phyloP scores from a whole-genome alignment of 2,888 invertebrate species.

The Philopedon plagiatum region DNA sequence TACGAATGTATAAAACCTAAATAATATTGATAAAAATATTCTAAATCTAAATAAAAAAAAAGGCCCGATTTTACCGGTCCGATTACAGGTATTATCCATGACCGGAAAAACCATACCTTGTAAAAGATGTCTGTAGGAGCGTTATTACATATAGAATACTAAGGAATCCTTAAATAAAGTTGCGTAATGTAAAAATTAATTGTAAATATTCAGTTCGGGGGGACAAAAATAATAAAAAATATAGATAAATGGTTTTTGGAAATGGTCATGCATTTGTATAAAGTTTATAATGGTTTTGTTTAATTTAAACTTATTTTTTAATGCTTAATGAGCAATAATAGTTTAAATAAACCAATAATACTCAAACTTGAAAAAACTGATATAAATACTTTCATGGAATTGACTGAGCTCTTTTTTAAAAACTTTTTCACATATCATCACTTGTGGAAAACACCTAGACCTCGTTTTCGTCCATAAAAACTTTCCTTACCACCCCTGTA shows the following conservation, averaged over 20 bases:
- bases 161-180: slow-evolving; percentile 25
- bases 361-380: too few relatives aligned
- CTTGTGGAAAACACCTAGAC: too few relatives aligned
- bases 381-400: too few relatives aligned
- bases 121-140: slow-evolving; percentile 19
- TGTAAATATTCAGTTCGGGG: slow-evolving; percentile 31
- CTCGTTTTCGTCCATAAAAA: too few relatives aligned
- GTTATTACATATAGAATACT: slow-evolving; percentile 28
- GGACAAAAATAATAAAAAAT: slow-evolving; percentile 13
- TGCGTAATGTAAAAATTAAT: slow-evolving; percentile 21
- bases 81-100: background rate
- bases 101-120: slow-evolving; percentile 9
- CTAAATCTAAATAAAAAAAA: slow-evolving; percentile 22
- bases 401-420: too few relatives aligned
- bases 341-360: too few relatives aligned
- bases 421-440: too few relatives aligned
- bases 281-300: background rate
- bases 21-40: slow-evolving; percentile 26
- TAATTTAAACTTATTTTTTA: background rate
- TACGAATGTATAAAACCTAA: slow-evolving; percentile 31
- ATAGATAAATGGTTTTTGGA: background rate
- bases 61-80: slow-evolving; percentile 1
- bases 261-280: background rate
- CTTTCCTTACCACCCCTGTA: too few relatives aligned
- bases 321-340: too few relatives aligned